These are phyloP conservation scores for Centrocercus urophasianus DNA, from an alignment of 2,113 vertebrate species.

Conservation along the genomic window DNA sequence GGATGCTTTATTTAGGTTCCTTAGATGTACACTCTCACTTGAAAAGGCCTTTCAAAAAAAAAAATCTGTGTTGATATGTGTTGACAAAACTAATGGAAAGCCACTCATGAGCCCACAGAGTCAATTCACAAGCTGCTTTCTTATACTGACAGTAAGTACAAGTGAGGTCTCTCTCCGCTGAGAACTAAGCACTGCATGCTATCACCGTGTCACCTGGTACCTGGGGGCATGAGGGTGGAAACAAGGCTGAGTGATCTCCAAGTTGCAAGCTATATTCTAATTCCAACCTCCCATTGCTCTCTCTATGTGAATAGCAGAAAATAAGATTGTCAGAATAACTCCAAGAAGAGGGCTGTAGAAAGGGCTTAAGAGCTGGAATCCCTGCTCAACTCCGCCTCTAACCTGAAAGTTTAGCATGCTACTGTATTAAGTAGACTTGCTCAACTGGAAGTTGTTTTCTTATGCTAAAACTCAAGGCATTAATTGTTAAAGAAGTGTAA, in stretches of 20 bases:
- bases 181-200: background rate
- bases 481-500: background rate
- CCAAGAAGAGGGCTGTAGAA: background rate
- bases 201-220: background rate
- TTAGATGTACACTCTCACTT: background rate
- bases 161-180: background rate
- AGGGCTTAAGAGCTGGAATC: background rate
- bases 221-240: background rate
- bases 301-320: background rate
- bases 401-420: background rate
- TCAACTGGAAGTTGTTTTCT: background rate
- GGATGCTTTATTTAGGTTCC: background rate
- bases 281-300: background rate
- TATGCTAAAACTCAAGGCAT: background rate
- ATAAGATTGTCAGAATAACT: background rate
- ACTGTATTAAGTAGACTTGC: background rate
- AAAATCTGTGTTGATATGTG: background rate
- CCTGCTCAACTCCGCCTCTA: background rate
- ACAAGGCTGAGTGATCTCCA: background rate
- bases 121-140: background rate
- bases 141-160: background rate
- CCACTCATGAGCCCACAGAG: background rate
- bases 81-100: background rate
- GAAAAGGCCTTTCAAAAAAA: background rate
- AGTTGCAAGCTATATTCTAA: background rate